Evolutionary conservation across 2,797 vertebrate genomes (phyloP).

Genomic region (Synanceia verrucosa): DNA sequence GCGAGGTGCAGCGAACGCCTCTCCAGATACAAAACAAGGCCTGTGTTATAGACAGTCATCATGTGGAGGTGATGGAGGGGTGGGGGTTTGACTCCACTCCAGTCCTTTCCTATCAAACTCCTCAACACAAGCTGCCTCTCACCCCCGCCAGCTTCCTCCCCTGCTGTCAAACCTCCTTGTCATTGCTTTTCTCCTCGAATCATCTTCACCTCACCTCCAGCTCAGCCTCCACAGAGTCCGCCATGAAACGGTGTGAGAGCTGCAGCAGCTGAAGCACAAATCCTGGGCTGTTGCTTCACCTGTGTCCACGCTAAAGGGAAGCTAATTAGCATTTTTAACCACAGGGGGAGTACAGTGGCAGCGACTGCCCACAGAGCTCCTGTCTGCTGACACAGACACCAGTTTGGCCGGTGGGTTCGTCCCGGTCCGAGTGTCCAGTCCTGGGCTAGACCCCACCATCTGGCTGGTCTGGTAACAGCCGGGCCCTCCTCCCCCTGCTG

Average conservation of each 20-base stretch:
- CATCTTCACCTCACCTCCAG: constrained; percentile 65
- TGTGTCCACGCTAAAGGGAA: constrained; percentile 35
- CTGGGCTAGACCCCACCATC: constrained; percentile 71
- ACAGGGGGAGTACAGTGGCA: constrained; percentile 21
- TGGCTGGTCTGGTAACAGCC: constrained; percentile 71
- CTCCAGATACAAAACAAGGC: constrained; percentile 26
- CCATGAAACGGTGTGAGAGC: constrained; percentile 19
- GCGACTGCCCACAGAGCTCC: constrained; percentile 63
- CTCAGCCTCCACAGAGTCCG: constrained; percentile 40
- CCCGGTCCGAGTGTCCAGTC: constrained; percentile 46
- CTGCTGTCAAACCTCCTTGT: constrained; percentile 73
- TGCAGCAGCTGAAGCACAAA: neutral
- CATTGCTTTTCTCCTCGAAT: constrained; percentile 74
- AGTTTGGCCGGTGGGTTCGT: constrained; percentile 64
- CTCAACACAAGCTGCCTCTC: constrained; percentile 61
- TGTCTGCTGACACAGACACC: constrained; percentile 70
- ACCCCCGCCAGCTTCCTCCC: constrained; percentile 52
- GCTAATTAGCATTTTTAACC: constrained; percentile 61
- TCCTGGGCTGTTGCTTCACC: constrained; percentile 25
- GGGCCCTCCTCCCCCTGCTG: constrained; percentile 46
- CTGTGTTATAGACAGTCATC: constrained; percentile 38
- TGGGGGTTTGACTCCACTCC: constrained; percentile 52
- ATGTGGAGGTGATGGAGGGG: constrained; percentile 42
- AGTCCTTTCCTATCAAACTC: constrained; percentile 70
- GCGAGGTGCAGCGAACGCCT: constrained; percentile 38